Percentiles rank a stretch among this genome's conserved stretches.
These are phyloP conservation scores for Aphodius granarius DNA, from an alignment of 2,888 invertebrate genomes.

Conservation along the genomic window DNA sequence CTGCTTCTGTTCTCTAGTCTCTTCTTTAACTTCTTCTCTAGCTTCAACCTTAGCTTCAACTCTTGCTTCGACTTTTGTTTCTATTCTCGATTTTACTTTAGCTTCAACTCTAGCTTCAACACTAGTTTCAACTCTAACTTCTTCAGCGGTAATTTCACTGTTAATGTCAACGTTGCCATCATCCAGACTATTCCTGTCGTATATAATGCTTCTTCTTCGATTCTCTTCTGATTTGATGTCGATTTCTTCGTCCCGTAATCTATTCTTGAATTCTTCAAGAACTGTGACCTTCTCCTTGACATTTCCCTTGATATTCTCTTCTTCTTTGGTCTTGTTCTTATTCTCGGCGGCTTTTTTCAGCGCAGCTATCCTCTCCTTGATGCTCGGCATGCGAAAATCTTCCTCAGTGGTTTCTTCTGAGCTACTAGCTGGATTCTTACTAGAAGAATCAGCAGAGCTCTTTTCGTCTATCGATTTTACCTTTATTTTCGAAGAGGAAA, in stretches of 20 bases:
- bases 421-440: conserved; percentile 46
- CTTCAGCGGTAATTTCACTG: conserved; percentile 38
- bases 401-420: conserved; percentile 31
- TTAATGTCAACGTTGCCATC: conserved; percentile 34
- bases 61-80: background rate
- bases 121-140: conserved; percentile 27
- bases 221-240: conserved; percentile 26
- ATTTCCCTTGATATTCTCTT: background rate
- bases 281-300: conserved; percentile 23
- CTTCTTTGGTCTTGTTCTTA: conserved; percentile 13
- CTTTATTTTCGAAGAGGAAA: background rate
- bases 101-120: background rate
- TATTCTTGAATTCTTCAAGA: conserved; percentile 10
- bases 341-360: conserved; percentile 44
- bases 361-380: conserved; percentile 50
- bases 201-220: conserved; percentile 20
- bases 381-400: conserved; percentile 41
- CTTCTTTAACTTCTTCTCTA: background rate
- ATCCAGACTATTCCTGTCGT: conserved; percentile 36
- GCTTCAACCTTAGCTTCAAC: background rate
- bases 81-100: too few relatives aligned
- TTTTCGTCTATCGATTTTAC: conserved; percentile 1
- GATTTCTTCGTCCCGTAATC: background rate
- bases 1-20: background rate
- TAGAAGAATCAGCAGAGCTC: conserved; percentile 47